A percentile compares a stretch with the other conserved stretches of the same genome.
Evolutionary conservation across 2,888 invertebrate genomes (phyloP).

Genomic region (Oeneis ivallda): DNA sequence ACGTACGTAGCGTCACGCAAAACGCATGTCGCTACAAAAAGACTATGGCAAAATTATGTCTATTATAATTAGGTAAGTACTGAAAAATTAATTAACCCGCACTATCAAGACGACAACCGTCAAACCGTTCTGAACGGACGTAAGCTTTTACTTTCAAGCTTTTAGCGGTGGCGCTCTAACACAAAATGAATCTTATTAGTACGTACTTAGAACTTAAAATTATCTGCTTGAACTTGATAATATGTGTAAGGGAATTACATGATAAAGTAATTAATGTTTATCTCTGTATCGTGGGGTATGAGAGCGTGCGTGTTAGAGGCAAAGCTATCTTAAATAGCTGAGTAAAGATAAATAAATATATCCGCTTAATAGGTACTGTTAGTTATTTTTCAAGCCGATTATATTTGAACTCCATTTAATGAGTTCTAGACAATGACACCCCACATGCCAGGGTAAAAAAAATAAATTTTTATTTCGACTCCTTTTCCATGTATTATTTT

Average conservation of each 20-base stretch:
- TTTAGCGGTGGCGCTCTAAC: background rate
- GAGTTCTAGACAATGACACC: too few relatives aligned
- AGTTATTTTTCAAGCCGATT: too few relatives aligned
- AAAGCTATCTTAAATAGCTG: constrained; percentile 13
- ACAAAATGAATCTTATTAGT: constrained; percentile 1
- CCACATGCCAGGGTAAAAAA: too few relatives aligned
- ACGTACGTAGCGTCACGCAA: too few relatives aligned
- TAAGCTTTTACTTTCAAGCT: constrained; percentile 9
- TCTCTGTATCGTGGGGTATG: constrained; percentile 39
- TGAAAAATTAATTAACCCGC: constrained; percentile 13
- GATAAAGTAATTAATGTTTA: constrained; percentile 40
- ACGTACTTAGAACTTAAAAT: background rate
- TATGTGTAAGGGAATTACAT: constrained; percentile 18
- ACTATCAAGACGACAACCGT: constrained; percentile 14
- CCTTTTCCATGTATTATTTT: too few relatives aligned
- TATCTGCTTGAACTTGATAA: background rate
- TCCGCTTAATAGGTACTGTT: background rate
- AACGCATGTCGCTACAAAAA: too few relatives aligned
- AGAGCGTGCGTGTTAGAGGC: constrained; percentile 37
- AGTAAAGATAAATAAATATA: constrained; percentile 4
- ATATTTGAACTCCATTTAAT: too few relatives aligned
- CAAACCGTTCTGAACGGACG: constrained; percentile 11
- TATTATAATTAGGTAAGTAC: constrained; percentile 6
- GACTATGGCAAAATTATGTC: too few relatives aligned
- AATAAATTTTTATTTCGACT: too few relatives aligned